Base-by-base conservation (phyloP, 2,797 vertebrate species). In the Pseudochirops cupreus region DNA sequence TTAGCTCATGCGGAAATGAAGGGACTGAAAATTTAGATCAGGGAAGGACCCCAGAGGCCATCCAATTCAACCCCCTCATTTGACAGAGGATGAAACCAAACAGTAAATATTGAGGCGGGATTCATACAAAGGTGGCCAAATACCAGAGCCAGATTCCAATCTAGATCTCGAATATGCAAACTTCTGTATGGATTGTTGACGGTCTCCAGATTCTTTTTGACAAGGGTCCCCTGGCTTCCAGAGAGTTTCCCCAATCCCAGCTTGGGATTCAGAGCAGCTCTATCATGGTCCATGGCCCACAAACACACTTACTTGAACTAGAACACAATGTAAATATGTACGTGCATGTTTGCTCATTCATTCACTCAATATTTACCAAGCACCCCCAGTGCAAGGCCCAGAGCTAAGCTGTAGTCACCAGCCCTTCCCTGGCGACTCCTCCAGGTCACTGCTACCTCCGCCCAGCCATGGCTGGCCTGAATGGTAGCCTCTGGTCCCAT, bases 281-380 rank as follows among this genome's bases (percentile, higher is more conserved):
- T 9, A 54, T 50, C 54, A 93, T 56, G 52, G 97, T 96, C 95
- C 96, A 93, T 96, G 95, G 97, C 97, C 97, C 93, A 94, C 95
- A 97, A 97, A 97, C 92, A 97, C 97, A 97, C 93, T 95, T 31
- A 59, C 92, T 96, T 95, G 29, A 3, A 87, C 92, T 97, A 95
- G 94, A 92, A 96, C 93, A 96, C 93, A 96, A 94, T 96, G 93
- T 91, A 96, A 96, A 92, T 94, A 57, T 95, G 93, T 14, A 24
- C 96, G 95, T 31, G 96, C 97, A 95, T 98, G 97, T 97, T 97
- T 97, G 96, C 96, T 97, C 96, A 94, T 94, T 93, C 92, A 59
- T 95, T 97, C 96, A 97, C 97, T 97, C 97, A 97, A 97, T 97
- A 97, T 98, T 97, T 96, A 98, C 93, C 67, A 74, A 95, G 74